Evolutionary conservation across 2,113 vertebrate species (phyloP), one percentile per base, ranked within the genome.

Genomic region (Charadrius vociferus): DNA sequence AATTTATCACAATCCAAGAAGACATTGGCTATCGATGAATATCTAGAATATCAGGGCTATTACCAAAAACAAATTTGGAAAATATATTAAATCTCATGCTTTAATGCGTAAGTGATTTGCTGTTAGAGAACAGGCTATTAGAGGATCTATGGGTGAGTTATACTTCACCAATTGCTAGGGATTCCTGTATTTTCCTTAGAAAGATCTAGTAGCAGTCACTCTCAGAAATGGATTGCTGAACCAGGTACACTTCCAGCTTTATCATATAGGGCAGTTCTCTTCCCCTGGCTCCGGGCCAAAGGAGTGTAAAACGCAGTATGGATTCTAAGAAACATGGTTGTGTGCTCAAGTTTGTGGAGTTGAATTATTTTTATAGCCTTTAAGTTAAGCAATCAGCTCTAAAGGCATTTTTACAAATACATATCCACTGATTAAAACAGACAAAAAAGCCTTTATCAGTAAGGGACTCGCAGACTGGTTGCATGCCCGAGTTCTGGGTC

Each of bases 321-420:
- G 78, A 59, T 87, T 77, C 74, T 90, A 30, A 90, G 84, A 85
- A 87, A 77, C 7, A 0, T 39, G 45, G 56, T 45, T 2, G 2
- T 73, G 29, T 82, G 75, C 45, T 91, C 52, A 82, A 36, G 70
- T 89, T 90, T 94, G 45, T 93, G 62, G 63, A 81, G 49, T 23
- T 73, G 9, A 81, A 80, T 94, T 90, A 84, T 89, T 93, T 90
- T 91, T 70, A 62, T 77, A 91, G 89, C 37, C n/a, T 82, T 68
- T 91, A 80, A 84, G 53, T 88, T 93, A 86, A 94, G 81, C 56
- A 62, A 9, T 91, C 68, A 65, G 41, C 58, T 93, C 81, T 81
- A 92, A 88, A 95, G 88, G 58, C 70, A 82, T 85, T 83, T 91
- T 87, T 87, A 68, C 1, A 4, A 91, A 85, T 79, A 65, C 30